phyloP scores from a whole-genome alignment of 2,113 vertebrate species.

The Maccullochella peelii region DNA sequence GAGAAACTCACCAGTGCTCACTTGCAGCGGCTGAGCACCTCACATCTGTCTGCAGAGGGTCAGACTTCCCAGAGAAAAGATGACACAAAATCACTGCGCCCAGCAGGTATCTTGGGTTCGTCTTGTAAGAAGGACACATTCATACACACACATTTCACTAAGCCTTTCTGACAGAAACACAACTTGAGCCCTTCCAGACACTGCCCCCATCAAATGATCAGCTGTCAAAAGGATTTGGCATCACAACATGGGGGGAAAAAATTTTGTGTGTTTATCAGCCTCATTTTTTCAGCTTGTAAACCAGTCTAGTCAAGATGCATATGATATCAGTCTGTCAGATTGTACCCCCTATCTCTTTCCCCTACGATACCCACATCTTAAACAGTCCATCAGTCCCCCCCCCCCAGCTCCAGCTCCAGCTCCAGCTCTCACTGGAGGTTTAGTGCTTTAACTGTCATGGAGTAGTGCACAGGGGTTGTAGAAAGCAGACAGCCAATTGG shows the following conservation, averaged over 20 bases:
- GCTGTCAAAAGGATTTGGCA: conserved; percentile 63
- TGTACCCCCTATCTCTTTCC: conserved; percentile 43
- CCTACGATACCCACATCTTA: conserved; percentile 54
- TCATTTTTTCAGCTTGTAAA: conserved; percentile 49
- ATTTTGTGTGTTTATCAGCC: conserved; percentile 27
- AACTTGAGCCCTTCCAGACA: conserved; percentile 38
- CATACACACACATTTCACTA: conserved; percentile 23
- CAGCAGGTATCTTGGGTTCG: conserved; percentile 76
- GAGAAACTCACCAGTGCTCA: conserved; percentile 68
- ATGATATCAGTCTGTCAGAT: conserved; percentile 48
- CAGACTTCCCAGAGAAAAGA: conserved; percentile 64
- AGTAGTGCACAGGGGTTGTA: conserved; percentile 67
- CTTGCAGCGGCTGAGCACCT: conserved; percentile 67
- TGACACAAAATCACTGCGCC: conserved; percentile 55
- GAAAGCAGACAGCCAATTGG: conserved; percentile 72
- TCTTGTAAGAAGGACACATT: neutral
- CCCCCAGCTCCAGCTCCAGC: conserved; percentile 17
- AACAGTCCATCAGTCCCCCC: conserved; percentile 52
- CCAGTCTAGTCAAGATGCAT: conserved; percentile 39
- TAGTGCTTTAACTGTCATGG: conserved; percentile 74
- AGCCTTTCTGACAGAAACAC: conserved; percentile 46
- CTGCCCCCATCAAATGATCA: conserved; percentile 44
- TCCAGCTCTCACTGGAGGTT: conserved; percentile 57
- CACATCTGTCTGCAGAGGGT: conserved; percentile 63
- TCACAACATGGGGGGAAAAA: conserved; percentile 19